A percentile compares a stretch with the other conserved stretches of the same genome.
These are phyloP conservation scores for Panthera tigris DNA, from an alignment of 2,113 vertebrate genomes.

Conservation along the genomic window DNA sequence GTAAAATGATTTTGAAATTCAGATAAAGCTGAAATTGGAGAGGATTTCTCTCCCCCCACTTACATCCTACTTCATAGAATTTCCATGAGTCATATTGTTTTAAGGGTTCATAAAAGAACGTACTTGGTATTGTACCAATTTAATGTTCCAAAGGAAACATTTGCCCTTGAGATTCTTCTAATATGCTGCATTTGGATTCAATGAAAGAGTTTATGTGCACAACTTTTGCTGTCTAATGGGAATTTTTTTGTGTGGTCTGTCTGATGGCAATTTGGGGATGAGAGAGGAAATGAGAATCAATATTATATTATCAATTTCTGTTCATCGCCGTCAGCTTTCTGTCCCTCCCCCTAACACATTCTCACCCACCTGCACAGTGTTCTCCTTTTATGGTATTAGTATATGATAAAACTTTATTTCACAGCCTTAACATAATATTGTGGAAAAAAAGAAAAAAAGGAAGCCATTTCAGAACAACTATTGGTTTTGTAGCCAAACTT, in stretches of 20 bases:
- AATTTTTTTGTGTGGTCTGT: constrained; percentile 52
- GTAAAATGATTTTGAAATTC: constrained; percentile 13
- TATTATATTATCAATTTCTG: constrained; percentile 52
- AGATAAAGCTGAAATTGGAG: constrained; percentile 20
- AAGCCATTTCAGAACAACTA: constrained; percentile 34
- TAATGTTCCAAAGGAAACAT: constrained; percentile 47
- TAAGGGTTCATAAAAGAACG: constrained; percentile 32
- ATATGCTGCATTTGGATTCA: constrained; percentile 22
- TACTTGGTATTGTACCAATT: constrained; percentile 28
- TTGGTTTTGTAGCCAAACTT: constrained; percentile 65
- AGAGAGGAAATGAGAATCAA: constrained; percentile 58
- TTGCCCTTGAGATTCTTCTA: constrained; percentile 48
- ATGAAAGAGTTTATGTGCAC: constrained; percentile 45
- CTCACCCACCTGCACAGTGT: neutral
- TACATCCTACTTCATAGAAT: neutral
- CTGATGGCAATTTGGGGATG: constrained; percentile 39
- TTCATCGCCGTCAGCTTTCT: neutral
- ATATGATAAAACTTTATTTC: neutral
- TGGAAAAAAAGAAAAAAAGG: neutral
- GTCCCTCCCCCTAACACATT: neutral
- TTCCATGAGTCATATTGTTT: constrained; percentile 45
- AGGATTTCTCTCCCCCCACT: neutral
- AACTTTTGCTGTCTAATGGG: neutral
- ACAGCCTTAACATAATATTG: neutral
- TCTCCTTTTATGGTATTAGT: neutral